Evolutionary conservation across 1,140 invertebrate genomes (phyloP), one percentile per base, ranked within the genome.

Genomic region (Caenorhabditis briggsae): DNA sequence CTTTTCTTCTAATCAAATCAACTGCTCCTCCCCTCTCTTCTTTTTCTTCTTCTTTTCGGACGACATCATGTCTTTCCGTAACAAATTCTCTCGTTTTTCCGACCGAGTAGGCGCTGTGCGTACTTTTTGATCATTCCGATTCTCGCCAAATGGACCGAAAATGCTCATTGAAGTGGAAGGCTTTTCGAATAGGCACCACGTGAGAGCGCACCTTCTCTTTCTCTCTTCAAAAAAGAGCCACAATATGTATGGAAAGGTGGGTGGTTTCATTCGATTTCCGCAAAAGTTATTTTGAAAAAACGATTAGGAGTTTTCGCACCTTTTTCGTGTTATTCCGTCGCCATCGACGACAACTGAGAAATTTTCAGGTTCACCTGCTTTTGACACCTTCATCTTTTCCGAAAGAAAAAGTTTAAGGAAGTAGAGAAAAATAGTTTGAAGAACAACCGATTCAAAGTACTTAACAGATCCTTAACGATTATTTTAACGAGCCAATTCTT

Each of bases 71-170:
- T 46, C 64, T 20, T 70, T 43, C 59, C 59, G 59, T 46, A 46
- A 70, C 64, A 70, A 43, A 70, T 43, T 70, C 43, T 33, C 18
- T 70, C 64, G 64, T 78, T 78, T 78, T 78, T 78, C 70, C 70
- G 70, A 50, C 46, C 70, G 70, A 78, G 70, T 78, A 78, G 70
- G 70, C 70, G 70, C 65, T 33, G 33, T 33, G 65, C 70, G 46
- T 78, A 78, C 70, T 78, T 78, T 78, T 78, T 50, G 70, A 78
- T 50, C 70, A 78, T 78, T 78, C 70, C 46, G 70, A 78, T 78
- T n/a, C 20, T 46, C 53, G 33, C 9, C 46, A 78, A 78, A 78
- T 78, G 70, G 46, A 78, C 12, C 70, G 46, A 78, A 25, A 78
- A 25, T 78, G 70, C 46, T 78, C 46, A 41, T 53, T 78, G 25